Conservation (phyloP, 2,797 vertebrate species). For the Onychomys torridus region DNA sequence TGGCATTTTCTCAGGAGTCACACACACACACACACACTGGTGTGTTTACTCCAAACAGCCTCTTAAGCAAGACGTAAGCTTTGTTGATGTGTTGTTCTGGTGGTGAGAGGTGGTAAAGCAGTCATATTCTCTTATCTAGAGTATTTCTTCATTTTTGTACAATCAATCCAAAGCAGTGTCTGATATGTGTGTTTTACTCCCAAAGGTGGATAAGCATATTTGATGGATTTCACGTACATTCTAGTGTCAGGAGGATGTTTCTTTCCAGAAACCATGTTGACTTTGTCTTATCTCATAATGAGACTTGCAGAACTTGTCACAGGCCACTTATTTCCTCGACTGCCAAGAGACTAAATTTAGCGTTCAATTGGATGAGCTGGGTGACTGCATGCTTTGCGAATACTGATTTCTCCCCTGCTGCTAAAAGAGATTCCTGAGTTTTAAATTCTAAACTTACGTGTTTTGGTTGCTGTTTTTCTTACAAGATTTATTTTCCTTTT, state of each 20-base stretch:
- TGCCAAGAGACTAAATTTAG: conserved; percentile 1
- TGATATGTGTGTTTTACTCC: neutral
- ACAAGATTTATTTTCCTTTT: neutral
- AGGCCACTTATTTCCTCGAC: neutral
- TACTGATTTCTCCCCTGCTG: neutral
- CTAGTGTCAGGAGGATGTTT: neutral
- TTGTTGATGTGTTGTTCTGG: neutral
- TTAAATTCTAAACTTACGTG: neutral
- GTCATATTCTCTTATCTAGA: neutral
- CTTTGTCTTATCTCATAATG: conserved; percentile 31
- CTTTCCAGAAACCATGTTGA: neutral
- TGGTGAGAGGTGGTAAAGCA: neutral
- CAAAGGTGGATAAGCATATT: neutral
- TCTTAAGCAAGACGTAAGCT: neutral
- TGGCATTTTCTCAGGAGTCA: rapidly evolving
- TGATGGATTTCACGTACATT: neutral
- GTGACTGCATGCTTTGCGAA: neutral
- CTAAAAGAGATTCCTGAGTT: neutral
- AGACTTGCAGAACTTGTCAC: conserved; percentile 22
- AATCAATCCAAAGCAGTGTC: neutral
- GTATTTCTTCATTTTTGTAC: neutral
- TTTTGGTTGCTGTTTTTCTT: neutral
- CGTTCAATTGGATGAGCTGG: conserved; percentile 24
- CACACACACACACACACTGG: neutral
- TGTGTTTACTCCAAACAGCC: neutral